phyloP scores from a whole-genome alignment of 2,888 invertebrate genomes.

The Cantharis nigra region DNA sequence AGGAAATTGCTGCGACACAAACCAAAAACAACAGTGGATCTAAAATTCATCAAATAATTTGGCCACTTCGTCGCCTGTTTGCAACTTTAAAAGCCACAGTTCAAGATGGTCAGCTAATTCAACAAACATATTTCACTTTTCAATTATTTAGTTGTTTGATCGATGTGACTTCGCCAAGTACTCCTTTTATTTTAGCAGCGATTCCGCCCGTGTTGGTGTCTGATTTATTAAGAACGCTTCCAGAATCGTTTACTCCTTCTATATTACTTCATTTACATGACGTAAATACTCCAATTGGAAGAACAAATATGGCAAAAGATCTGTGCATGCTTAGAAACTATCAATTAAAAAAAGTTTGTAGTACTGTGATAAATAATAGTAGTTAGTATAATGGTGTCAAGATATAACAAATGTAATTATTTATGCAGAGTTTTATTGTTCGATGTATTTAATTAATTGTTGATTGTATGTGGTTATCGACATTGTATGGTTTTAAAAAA shows the following conservation, averaged over 20 bases:
- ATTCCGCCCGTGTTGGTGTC: conserved; percentile 79
- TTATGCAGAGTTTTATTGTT: neutral
- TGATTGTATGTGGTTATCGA: neutral
- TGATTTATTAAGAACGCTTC: conserved; percentile 77
- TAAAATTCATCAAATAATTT: conserved; percentile 38
- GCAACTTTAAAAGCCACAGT: conserved; percentile 65
- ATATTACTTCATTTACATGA: conserved; percentile 80
- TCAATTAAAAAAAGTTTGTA: conserved; percentile 59
- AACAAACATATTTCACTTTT: conserved; percentile 82
- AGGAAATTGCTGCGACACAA: conserved; percentile 48
- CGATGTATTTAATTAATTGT: neutral
- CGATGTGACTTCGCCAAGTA: conserved; percentile 66
- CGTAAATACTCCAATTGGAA: conserved; percentile 72
- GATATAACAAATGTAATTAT: neutral
- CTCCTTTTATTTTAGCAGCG: conserved; percentile 68
- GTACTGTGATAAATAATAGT: neutral
- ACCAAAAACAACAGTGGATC: conserved; percentile 42
- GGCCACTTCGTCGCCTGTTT: conserved; percentile 71
- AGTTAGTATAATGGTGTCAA: neutral
- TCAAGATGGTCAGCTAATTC: conserved; percentile 76
- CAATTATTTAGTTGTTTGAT: conserved; percentile 77
- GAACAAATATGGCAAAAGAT: conserved; percentile 85
- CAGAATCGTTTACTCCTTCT: conserved; percentile 75
- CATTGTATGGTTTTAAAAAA: neutral
- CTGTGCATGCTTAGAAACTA: conserved; percentile 85